Base-by-base conservation (phyloP, 53 echinoderm and acorn worm species). In the Glandiceps talaboti region DNA sequence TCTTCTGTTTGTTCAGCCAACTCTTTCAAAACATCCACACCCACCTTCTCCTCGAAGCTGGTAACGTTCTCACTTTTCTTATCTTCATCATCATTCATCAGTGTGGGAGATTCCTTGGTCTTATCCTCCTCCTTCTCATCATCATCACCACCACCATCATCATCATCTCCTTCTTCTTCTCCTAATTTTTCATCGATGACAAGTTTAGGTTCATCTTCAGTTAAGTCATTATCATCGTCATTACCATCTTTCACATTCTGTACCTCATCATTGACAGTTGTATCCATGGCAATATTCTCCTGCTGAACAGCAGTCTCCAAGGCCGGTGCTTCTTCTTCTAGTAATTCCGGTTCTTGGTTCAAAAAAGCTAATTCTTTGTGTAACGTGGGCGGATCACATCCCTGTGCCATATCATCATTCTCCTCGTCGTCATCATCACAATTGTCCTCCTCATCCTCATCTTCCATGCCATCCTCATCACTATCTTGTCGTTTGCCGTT, bases 311-410 rank as follows among this genome's bases (percentile, higher is more conserved):
- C 86, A 28, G 82, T 76, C 1, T 84, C 86, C 31, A 91, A 32
- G 77, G 88, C 81, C 0, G 91, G 86, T 45, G 64, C 64, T 20
- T 45, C 64, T 45, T 45, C 64, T 20, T 45, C 64, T 20, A 45
- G 6, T 6, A 20, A 6, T 12, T 45, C 64, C 20, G 86, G 86
- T 73, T 96, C 92, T 33, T 89, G 89, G 25, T 96, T 91, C 32
- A 93, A 79, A 76, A 91, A 91, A 30, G 92, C 87, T 30, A 89
- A 87, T 33, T 92, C 97, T 87, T 96, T 96, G 30, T 92, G 92
- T 25, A 96, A 86, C 78, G 88, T 92, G 0, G 97, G 97, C 78
- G 97, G 97, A 26, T 85, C 89, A 74, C 91, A 87, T 76, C 82
- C 27, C 32, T 30, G 31, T 1, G 32, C n/a, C 0, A 80, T 75